Base-by-base conservation (phyloP, 92 coral and sea anemone species). In the Palythoa caribaeorum region DNA sequence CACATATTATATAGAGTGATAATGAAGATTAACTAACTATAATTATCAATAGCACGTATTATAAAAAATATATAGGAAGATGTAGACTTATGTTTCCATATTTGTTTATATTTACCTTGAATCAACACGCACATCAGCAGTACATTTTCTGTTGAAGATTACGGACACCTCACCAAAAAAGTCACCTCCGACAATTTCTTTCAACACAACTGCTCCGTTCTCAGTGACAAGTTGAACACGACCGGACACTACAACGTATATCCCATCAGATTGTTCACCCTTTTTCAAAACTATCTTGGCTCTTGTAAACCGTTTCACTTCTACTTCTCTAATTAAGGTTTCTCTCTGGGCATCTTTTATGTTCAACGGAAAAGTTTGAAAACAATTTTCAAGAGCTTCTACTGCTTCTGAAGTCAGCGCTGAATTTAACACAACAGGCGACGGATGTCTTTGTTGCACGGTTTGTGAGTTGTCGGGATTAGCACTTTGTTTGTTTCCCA, bases 141-240 rank as follows among this genome's bases (percentile, higher is more conserved):
- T 95, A 53, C 98, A 95, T 38, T 84, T 89, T 44, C 83, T 91
- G 5, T 83, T 84, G 88, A 91, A 95, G 66, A 95, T 84, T 5
- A 92, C 92, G 2, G 98, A 93, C 28, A 93, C 94, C 66, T 95
- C 98, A 28, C 98, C 98, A 88, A 95, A 95, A 77, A 90, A 93
- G 17, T 95, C 94, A 5, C 96, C 98, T 6, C 40, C 93, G 1
- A 77, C 59, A 2, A 95, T 77, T 62, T 89, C 93, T 70, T 96
- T 80, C 44, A 95, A 39, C 11, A 93, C 92, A 84, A 83, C 88
- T 86, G 89, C 83, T 72, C 91, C 79, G 72, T 83, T 87, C 59
- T 94, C 94, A 51, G 94, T 89, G 12, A 91, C 86, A 20, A 91
- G 93, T 50, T 85, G 89, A 3, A 91, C 90, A 71, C 84, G 86